Evolutionary conservation across 2,888 invertebrate genomes (phyloP).

Genomic region (Dicyrtoma fusca): DNA sequence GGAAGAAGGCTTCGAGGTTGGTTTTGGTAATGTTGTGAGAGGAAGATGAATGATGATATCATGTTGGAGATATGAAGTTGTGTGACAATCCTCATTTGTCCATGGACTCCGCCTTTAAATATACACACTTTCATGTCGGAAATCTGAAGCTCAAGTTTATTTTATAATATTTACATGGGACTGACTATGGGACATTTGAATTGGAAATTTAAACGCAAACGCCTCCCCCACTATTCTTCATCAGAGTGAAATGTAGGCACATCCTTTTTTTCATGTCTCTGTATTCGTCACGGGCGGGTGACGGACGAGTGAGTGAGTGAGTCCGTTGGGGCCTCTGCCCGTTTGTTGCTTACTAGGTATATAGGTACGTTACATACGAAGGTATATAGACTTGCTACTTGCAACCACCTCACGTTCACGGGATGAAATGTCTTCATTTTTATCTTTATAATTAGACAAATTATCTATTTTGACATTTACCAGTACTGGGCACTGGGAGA

Average conservation of each 20-base stretch:
- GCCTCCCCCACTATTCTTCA: constrained; percentile 17
- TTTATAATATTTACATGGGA: constrained; percentile 8
- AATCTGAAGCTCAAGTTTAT: not conserved
- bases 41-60: constrained; percentile 37
- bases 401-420: no score
- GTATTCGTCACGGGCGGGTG: no score
- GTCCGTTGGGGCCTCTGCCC: no score
- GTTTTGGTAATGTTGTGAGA: not conserved
- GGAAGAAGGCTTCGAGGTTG: not conserved
- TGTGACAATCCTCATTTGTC: constrained; percentile 33
- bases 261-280: not conserved
- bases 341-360: no score
- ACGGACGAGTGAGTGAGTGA: no score
- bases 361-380: no score
- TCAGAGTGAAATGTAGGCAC: constrained; percentile 8
- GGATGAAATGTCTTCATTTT: no score
- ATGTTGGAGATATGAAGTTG: constrained; percentile 16
- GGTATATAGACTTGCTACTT: no score
- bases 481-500: no score
- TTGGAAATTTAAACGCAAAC: not conserved
- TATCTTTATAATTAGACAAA: no score
- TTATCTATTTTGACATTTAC: no score
- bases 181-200: not conserved
- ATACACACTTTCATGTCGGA: not conserved
- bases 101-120: constrained; percentile 27